phyloP scores from a whole-genome alignment of 2,888 invertebrate species.

The Spilosoma lubricipeda region DNA sequence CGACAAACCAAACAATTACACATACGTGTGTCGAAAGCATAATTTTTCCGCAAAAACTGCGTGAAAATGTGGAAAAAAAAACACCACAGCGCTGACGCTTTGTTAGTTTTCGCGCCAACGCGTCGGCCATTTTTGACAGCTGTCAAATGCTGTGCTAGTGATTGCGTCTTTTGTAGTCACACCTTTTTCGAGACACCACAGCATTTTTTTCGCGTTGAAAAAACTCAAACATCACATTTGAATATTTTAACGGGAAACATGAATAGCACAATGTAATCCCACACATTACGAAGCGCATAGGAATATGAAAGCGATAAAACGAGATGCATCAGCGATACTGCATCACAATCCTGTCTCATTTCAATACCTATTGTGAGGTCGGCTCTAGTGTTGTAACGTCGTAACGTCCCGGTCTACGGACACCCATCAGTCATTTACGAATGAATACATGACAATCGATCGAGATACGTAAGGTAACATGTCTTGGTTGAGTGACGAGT shows the following conservation, averaged over 20 bases:
- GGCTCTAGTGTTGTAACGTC: constrained; percentile 64
- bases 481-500: constrained; percentile 69
- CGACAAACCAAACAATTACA: constrained; percentile 85
- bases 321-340: constrained; percentile 79
- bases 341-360: constrained; percentile 71
- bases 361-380: constrained; percentile 80
- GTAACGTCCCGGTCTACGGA: constrained; percentile 65
- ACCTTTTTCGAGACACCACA: constrained; percentile 54
- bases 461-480: constrained; percentile 75
- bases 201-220: constrained; percentile 35
- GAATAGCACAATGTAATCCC: constrained; percentile 78
- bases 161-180: constrained; percentile 75
- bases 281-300: constrained; percentile 75
- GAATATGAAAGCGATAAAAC: constrained; percentile 77
- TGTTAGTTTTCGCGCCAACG: constrained; percentile 81
- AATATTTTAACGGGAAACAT: constrained; percentile 65
- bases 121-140: constrained; percentile 81
- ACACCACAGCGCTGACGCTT: constrained; percentile 64
- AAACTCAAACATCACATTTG: constrained; percentile 49
- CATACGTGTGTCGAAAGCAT: constrained; percentile 82
- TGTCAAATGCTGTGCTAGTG: constrained; percentile 76
- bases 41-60: constrained; percentile 78
- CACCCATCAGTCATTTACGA: constrained; percentile 79
- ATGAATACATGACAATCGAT: constrained; percentile 78
- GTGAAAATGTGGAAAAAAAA: constrained; percentile 76